phyloP scores from a whole-genome alignment of 2,888 invertebrate genomes.

The Rhagium mordax region DNA sequence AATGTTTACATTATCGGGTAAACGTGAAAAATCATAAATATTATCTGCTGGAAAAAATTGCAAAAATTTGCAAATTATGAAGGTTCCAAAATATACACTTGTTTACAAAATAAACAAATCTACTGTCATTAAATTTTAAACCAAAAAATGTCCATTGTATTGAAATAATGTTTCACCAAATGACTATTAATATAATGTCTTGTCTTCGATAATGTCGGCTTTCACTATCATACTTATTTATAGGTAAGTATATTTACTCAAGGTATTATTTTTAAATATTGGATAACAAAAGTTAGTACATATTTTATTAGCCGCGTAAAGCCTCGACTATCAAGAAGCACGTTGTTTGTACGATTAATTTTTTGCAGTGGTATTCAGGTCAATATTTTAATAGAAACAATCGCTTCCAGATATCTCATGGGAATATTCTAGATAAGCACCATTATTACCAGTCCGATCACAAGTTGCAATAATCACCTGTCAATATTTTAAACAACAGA shows the following conservation, averaged over 20 bases:
- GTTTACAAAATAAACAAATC: no score
- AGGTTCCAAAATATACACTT: background rate
- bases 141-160: no score
- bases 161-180: no score
- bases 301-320: background rate
- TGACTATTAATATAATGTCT: no score
- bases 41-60: background rate
- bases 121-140: no score
- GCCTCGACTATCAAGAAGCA: background rate
- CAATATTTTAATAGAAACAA: background rate
- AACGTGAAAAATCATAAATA: background rate
- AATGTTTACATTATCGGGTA: constrained; percentile 3
- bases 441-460: background rate
- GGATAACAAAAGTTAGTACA: background rate
- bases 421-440: background rate
- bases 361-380: background rate
- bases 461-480: background rate
- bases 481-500: constrained; percentile 21
- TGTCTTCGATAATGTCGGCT: no score
- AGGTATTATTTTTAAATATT: background rate
- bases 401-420: background rate
- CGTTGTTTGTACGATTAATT: background rate
- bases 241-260: background rate
- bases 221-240: no score
- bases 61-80: background rate